A percentile compares a stretch with the other conserved stretches of the same genome.
These are phyloP conservation scores for Miltochrista miniata DNA, from an alignment of 2,888 invertebrate genomes.

Conservation along the genomic window DNA sequence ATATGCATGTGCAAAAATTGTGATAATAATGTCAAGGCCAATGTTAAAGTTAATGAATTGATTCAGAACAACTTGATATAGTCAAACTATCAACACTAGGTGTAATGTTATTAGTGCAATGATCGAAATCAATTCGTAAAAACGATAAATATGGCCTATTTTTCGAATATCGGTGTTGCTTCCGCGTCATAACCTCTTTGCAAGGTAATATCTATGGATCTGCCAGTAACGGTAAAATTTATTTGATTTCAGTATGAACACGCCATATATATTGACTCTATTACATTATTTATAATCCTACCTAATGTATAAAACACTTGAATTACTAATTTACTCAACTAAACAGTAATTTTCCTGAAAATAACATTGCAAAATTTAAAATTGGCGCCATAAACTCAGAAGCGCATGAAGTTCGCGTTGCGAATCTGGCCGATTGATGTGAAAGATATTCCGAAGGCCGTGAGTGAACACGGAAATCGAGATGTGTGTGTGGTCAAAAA, in stretches of 20 bases:
- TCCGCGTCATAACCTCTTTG: constrained; percentile 68
- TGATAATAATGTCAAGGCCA: constrained; percentile 80
- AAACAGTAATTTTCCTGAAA: constrained; percentile 9
- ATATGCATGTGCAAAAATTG: constrained; percentile 66
- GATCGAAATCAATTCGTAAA: constrained; percentile 7
- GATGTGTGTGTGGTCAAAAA: constrained; percentile 85
- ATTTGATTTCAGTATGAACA: constrained; percentile 3
- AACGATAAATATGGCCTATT: constrained; percentile 20
- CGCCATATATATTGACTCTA: neutral
- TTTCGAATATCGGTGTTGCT: constrained; percentile 39
- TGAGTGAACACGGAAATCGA: constrained; percentile 85
- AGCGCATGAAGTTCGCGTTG: constrained; percentile 83
- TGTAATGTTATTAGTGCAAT: constrained; percentile 4
- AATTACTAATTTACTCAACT: neutral
- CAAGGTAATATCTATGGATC: constrained; percentile 44
- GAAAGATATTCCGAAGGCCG: constrained; percentile 87
- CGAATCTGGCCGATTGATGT: constrained; percentile 86
- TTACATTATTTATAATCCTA: too few species aligned
- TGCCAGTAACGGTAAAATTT: constrained; percentile 30
- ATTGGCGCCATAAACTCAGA: constrained; percentile 71
- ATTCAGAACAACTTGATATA: constrained; percentile 15
- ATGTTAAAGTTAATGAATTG: constrained; percentile 45
- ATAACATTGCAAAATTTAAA: constrained; percentile 65
- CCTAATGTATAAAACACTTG: too few species aligned
- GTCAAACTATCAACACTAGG: constrained; percentile 9